A percentile compares a stretch with the other conserved stretches of the same genome.
These are phyloP conservation scores for Scopus umbretta DNA, from an alignment of 2,113 vertebrate genomes.

Conservation along the genomic window DNA sequence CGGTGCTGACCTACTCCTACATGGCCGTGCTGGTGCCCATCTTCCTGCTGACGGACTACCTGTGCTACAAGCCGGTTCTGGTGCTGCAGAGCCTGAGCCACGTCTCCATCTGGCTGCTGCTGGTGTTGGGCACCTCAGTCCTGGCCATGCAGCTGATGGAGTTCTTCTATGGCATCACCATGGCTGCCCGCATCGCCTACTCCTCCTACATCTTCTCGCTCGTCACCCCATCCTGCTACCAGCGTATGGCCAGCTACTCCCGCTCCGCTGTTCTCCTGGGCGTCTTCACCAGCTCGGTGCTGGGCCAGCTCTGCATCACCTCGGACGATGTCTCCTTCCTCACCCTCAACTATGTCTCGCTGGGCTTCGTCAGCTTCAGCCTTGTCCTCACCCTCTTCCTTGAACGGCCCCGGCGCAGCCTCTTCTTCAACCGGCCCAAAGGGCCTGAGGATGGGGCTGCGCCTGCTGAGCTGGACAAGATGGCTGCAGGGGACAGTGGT, in stretches of 20 bases:
- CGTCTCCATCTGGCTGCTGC: constrained; percentile 85
- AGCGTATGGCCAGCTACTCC: constrained; percentile 89
- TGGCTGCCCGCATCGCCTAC: constrained; percentile 93
- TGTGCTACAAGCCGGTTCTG: constrained; percentile 92
- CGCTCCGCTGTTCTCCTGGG: constrained; percentile 86
- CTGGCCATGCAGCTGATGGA: constrained; percentile 94
- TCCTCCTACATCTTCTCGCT: constrained; percentile 98
- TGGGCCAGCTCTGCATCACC: constrained; percentile 86
- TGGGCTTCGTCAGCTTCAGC: constrained; percentile 84
- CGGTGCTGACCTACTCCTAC: constrained; percentile 90
- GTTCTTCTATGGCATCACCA: constrained; percentile 89
- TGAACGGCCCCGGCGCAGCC: constrained; percentile 83
- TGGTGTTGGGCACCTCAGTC: constrained; percentile 76
- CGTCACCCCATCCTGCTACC: constrained; percentile 78
- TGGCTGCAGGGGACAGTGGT: fast-evolving
- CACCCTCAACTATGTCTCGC: constrained; percentile 75
- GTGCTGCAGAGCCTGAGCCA: constrained; percentile 88
- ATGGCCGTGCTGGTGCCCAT: constrained; percentile 88
- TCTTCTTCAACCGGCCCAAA: constrained; percentile 83
- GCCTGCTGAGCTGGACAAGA: constrained; percentile 55
- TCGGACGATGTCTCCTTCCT: constrained; percentile 53
- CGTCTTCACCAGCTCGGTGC: constrained; percentile 88
- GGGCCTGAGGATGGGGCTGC: fast-evolving
- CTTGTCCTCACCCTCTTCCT: constrained; percentile 82
- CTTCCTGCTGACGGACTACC: constrained; percentile 89